These are phyloP conservation scores for Cataglyphis albicans DNA, from an alignment of 2,888 invertebrate genomes.

Conservation along the genomic window DNA sequence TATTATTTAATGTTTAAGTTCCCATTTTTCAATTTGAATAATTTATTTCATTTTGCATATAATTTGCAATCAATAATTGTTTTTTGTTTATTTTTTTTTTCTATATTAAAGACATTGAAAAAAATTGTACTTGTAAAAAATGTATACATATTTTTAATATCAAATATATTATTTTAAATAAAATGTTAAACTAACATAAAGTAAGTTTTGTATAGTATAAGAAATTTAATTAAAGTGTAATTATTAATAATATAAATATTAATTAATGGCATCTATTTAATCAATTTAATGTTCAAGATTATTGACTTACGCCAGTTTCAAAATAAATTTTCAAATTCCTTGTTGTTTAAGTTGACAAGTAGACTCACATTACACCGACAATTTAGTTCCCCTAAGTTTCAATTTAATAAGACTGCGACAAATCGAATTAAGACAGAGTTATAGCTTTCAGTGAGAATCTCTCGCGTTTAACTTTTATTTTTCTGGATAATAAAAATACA, in stretches of 20 bases:
- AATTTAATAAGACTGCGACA: not conserved
- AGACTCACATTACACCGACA: not conserved
- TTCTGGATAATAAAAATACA: not conserved
- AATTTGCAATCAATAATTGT: not conserved
- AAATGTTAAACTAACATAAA: not conserved
- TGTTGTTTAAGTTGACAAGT: too few species aligned
- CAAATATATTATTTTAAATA: not conserved
- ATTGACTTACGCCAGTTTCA: not conserved
- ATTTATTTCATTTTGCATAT: not conserved
- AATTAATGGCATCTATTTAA: not conserved
- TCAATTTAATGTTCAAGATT: not conserved
- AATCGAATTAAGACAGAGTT: not conserved
- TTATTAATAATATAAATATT: not conserved
- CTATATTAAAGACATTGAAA: not conserved
- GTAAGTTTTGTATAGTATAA: not conserved
- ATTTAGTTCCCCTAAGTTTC: constrained; percentile 11
- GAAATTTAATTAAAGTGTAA: not conserved
- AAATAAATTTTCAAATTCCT: not conserved
- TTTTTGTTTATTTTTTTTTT: not conserved
- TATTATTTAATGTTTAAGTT: not conserved
- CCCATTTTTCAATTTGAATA: not conserved
- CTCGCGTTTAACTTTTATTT: not conserved
- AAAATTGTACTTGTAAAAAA: not conserved
- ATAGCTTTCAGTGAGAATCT: not conserved
- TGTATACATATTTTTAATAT: not conserved